Conservation (phyloP, 2,113 vertebrate genomes). For the Phaethon lepturus region DNA sequence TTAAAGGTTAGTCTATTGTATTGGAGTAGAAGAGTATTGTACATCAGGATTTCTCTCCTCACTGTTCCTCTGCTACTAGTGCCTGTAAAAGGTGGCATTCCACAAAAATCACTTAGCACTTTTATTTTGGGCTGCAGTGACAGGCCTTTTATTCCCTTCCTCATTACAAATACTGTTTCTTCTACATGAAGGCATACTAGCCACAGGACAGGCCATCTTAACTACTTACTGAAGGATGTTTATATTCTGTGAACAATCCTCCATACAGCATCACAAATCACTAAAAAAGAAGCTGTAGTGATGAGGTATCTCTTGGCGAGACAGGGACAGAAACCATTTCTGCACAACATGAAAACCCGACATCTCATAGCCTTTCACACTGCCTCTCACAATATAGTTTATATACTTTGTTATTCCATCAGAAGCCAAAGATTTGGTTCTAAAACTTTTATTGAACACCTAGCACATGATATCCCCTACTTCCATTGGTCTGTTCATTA, state of each 20-base stretch:
- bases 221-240: neutral
- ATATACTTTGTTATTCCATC: neutral
- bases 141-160: neutral
- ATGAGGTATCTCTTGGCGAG: neutral
- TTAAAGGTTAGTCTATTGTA: neutral
- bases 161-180: neutral
- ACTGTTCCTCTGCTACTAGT: neutral
- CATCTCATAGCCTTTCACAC: fast-evolving
- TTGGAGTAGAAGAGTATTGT: neutral
- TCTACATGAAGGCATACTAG: neutral
- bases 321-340: neutral
- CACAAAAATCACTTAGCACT: neutral
- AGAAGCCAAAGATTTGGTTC: neutral
- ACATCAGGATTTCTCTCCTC: neutral
- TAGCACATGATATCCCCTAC: fast-evolving
- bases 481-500: neutral
- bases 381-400: neutral
- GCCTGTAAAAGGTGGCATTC: neutral
- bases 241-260: neutral
- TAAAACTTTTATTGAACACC: neutral
- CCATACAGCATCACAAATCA: neutral
- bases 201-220: neutral
- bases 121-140: neutral
- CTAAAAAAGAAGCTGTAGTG: neutral
- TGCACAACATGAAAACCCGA: neutral